Conservation (phyloP, 2,888 invertebrate species). For the Parnassius glacialis region DNA sequence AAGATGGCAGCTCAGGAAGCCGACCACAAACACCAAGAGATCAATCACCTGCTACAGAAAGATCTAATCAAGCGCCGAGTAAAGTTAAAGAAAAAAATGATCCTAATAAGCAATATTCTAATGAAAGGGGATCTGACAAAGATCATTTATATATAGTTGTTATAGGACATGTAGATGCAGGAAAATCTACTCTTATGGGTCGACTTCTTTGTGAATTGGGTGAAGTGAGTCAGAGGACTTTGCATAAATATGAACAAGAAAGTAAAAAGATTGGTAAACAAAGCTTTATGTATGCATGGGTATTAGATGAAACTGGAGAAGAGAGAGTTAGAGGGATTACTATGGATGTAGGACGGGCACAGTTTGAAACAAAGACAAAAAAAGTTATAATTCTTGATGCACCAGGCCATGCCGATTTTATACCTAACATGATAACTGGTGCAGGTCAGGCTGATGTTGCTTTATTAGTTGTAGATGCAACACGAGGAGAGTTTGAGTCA, state of each 20-base stretch:
- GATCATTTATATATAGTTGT: conserved; percentile 95
- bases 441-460: conserved; percentile 99
- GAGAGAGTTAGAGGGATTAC: conserved; percentile 98
- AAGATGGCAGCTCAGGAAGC: conserved; percentile 48
- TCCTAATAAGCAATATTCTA: conserved; percentile 83
- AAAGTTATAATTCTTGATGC: conserved; percentile 94
- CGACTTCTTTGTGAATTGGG: conserved; percentile 93
- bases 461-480: conserved; percentile 96
- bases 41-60: conserved; percentile 85
- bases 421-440: conserved; percentile 99
- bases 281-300: conserved; percentile 99
- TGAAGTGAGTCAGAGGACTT: conserved; percentile 90
- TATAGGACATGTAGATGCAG: conserved; percentile 98
- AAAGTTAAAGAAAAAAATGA: conserved; percentile 81
- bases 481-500: conserved; percentile 98
- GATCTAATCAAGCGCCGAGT: conserved; percentile 66
- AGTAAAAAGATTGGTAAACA: conserved; percentile 98
- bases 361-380: conserved; percentile 94
- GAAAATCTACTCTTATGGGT: conserved; percentile 98
- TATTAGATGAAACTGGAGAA: conserved; percentile 98
- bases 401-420: conserved; percentile 99
- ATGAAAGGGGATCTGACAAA: conserved; percentile 89
- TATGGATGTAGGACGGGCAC: conserved; percentile 97
- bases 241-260: conserved; percentile 99
- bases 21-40: conserved; percentile 82